Conservation (phyloP, 2,113 vertebrate species). For the Thinocorus orbignyianus region DNA sequence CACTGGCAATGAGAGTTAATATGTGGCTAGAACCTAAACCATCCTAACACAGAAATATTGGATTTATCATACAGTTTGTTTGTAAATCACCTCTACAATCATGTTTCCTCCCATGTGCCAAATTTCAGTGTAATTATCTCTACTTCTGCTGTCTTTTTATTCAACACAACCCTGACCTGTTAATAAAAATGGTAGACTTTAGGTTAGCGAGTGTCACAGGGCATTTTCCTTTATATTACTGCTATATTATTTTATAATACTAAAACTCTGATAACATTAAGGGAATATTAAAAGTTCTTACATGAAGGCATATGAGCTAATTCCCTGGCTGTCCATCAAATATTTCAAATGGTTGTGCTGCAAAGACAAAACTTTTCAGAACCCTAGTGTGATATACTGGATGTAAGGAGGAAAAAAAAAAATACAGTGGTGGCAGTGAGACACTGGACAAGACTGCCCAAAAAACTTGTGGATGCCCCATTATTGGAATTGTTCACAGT, state of each 20-base stretch:
- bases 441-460: not conserved
- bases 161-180: not conserved
- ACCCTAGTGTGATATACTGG: not conserved
- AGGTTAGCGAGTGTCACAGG: not conserved
- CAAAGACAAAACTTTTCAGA: not conserved
- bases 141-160: not conserved
- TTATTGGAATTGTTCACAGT: not conserved
- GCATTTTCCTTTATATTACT: not conserved
- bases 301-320: not conserved
- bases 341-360: not conserved
- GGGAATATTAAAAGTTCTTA: not conserved
- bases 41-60: not conserved
- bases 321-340: not conserved
- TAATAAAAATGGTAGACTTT: not conserved
- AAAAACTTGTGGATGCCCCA: not conserved
- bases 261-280: not conserved
- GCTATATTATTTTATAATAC: not conserved
- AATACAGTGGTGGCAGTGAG: accelerated
- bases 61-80: not conserved
- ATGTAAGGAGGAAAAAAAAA: not conserved
- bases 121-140: not conserved
- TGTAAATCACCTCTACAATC: not conserved
- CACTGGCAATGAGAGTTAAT: not conserved
- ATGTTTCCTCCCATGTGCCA: not conserved
- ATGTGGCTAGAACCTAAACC: not conserved